These are phyloP conservation scores for Halichoeres trimaculatus DNA, from an alignment of 2,113 vertebrate genomes.

Conservation along the genomic window DNA sequence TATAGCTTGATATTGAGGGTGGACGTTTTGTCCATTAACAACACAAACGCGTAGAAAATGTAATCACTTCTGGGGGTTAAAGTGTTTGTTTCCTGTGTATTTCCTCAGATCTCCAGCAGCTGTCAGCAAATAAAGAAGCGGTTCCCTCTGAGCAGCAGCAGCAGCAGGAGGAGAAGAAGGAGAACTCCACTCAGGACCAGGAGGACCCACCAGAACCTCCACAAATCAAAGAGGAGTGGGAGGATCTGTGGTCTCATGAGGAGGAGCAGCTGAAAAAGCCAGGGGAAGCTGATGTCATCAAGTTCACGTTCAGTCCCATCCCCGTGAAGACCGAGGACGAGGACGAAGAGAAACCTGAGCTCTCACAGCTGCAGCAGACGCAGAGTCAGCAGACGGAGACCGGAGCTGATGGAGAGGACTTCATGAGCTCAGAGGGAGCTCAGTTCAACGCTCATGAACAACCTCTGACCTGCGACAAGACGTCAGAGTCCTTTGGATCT, in stretches of 20 bases:
- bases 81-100: too few species aligned
- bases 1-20: too few species aligned
- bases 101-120: not conserved
- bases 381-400: not conserved
- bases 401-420: not conserved
- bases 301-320: not conserved
- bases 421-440: not conserved
- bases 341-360: conserved; percentile 2
- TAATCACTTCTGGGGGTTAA: too few species aligned
- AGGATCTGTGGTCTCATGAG: not conserved
- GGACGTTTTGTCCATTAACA: too few species aligned
- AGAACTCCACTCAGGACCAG: not conserved
- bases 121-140: not conserved
- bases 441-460: too few species aligned
- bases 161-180: too few species aligned
- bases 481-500: not conserved
- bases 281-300: not conserved
- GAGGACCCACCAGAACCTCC: not conserved
- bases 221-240: conserved; percentile 1
- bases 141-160: not conserved
- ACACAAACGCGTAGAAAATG: too few species aligned
- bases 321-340: conserved; percentile 24
- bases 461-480: not conserved
- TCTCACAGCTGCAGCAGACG: not conserved
- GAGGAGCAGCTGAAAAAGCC: not conserved